Percentiles rank a stretch among this genome's conserved stretches.
Conservation (phyloP, 2,888 invertebrate species). For the Tortricodes alternella region DNA sequence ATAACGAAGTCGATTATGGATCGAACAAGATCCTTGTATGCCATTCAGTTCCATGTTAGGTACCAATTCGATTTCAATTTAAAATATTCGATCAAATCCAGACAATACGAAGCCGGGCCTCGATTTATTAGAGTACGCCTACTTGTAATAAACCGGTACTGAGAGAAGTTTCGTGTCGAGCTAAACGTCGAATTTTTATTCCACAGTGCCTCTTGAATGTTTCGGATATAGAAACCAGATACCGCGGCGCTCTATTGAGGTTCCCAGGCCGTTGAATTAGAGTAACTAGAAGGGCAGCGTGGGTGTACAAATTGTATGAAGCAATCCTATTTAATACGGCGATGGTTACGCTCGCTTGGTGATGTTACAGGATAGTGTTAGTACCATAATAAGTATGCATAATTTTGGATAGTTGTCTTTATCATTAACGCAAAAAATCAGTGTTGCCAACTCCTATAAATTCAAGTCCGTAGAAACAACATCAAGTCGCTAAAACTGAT, state of each 20-base stretch:
- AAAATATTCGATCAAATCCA: slow-evolving; percentile 27
- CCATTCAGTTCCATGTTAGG: not conserved
- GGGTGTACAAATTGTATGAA: slow-evolving; percentile 36
- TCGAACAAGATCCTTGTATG: slow-evolving; percentile 11
- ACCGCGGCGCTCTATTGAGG: slow-evolving; percentile 49
- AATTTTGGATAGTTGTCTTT: no score
- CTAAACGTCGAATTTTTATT: slow-evolving; percentile 60
- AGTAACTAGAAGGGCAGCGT: slow-evolving; percentile 42
- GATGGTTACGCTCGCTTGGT: slow-evolving; percentile 21
- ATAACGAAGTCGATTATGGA: slow-evolving; percentile 22
- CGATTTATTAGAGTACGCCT: slow-evolving; percentile 35
- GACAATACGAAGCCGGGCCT: slow-evolving; percentile 21
- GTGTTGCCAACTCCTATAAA: no score
- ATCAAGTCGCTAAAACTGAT: no score
- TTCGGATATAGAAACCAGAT: slow-evolving; percentile 67
- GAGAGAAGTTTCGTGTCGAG: slow-evolving; percentile 40
- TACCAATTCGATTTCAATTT: slow-evolving; percentile 21
- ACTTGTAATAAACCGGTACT: slow-evolving; percentile 47
- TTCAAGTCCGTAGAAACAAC: no score
- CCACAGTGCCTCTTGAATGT: slow-evolving; percentile 47
- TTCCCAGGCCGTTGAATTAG: slow-evolving; percentile 43
- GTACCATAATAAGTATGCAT: no score
- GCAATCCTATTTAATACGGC: slow-evolving; percentile 28
- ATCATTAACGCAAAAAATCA: no score
- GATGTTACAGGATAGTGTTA: no score